These are phyloP conservation scores for Phymatocera aterrima DNA, from an alignment of 2,888 invertebrate genomes.

Conservation along the genomic window DNA sequence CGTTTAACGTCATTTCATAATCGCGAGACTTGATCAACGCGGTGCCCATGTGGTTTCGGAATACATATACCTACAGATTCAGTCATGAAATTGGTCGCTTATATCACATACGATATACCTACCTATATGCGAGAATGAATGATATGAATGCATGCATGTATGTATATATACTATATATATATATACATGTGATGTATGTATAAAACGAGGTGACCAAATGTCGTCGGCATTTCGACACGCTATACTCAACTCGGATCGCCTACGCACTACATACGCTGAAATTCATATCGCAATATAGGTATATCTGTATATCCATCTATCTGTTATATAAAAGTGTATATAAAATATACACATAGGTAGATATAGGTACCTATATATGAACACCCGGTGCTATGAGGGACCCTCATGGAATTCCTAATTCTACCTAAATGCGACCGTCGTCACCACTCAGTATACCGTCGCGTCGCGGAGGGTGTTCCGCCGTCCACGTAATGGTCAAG, in stretches of 20 bases:
- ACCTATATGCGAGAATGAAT: too few species aligned
- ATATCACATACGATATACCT: background rate
- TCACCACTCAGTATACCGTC: background rate
- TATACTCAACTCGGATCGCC: background rate
- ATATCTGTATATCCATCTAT: background rate
- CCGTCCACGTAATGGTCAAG: slow-evolving; percentile 19
- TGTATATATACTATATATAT: too few species aligned
- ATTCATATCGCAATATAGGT: too few species aligned
- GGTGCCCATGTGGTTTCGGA: too few species aligned
- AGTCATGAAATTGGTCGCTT: slow-evolving; percentile 27
- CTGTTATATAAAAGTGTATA: too few species aligned
- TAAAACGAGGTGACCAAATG: slow-evolving; percentile 50
- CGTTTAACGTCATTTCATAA: slow-evolving; percentile 8
- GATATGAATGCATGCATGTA: too few species aligned
- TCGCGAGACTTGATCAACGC: background rate
- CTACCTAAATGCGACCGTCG: slow-evolving; percentile 22
- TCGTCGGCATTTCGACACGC: slow-evolving; percentile 46
- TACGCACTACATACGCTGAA: background rate
- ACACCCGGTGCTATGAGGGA: slow-evolving; percentile 53
- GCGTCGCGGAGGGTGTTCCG: too few species aligned
- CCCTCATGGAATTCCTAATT: slow-evolving; percentile 49
- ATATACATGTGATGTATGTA: background rate
- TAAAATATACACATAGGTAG: slow-evolving; percentile 48
- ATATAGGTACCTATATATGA: background rate
- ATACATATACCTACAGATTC: too few species aligned